Evolutionary conservation across 2,113 vertebrate genomes (phyloP), one percentile per base, ranked within the genome.

Genomic region (Indri indri): DNA sequence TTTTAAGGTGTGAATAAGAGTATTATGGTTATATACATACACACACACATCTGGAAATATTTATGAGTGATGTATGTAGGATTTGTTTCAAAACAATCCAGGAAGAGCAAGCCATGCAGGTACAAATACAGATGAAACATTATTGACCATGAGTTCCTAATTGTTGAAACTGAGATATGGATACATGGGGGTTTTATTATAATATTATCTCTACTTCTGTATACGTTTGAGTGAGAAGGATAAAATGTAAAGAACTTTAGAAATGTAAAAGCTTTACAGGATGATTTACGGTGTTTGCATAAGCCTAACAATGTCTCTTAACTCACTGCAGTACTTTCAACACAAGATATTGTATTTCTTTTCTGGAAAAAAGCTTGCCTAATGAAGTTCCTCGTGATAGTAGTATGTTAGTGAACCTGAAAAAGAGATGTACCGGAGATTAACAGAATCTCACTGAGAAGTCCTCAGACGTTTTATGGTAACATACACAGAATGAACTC

Each of bases 1-100:
- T 91, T 86, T 66, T 42, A 93, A 90, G 14, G 30, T 47, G 5
- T 42, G 8, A 34, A n/a, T 71, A 57, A 88, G 1, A 94, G 7
- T 71, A 70, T 7, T 85, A n/a, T n/a, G 17, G 27, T n/a, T 86
- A 23, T 30, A 17, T 65, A 61, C 11, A 65, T 17, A 34, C 32
- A 66, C 65, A 34, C 32, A 63, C 61, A 63, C 8, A n/a, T 54
- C 50, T 73, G 18, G 40, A 61, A 92, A 74, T 92, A 84, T 30
- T 83, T 83, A 50, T 50, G 40, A 83, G 61, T 47, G 81, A 79
- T 37, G n/a, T 20, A 42, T n/a, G 16, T 68, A 32, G 27, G 6
- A 95, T 84, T 82, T 97, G 50, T 66, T 74, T 96, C 20, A 83
- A 85, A 88, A 91, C 70, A 82, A 93, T n/a, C 57, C 54, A 74